Base-by-base conservation (phyloP, 2,888 invertebrate genomes). In the Temnothorax ravouxi region DNA sequence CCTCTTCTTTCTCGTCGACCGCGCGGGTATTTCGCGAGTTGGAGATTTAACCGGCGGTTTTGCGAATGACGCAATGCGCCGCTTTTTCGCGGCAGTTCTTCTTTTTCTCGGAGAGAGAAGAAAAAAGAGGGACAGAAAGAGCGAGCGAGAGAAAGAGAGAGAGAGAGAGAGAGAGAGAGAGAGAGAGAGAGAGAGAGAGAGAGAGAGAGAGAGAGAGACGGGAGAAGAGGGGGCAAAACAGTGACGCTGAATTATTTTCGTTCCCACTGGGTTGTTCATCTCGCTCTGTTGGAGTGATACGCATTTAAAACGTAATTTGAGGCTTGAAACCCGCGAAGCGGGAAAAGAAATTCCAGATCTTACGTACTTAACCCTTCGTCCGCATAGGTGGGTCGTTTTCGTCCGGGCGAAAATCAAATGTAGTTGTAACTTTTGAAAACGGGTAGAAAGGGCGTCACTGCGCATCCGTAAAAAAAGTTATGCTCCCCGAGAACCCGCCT, bases 21-120 rank as follows among this genome's bases (percentile, higher is more conserved):
- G 74, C 59, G 74, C 41, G 81, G 34, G 34, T 59, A 76, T 76
- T 82, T 83, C 80, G 84, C 80, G 77, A 84, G 88, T 84, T 86
- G 71, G 66, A 67, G 79, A 62, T 67, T 82, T 79, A 75, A 87
- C 21, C 66, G 56, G 18, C 66, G 66, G 21, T 62, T 66, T 82
- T 13, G 67, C 79, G 47, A 69, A 69, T 47, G 66, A 41, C 8
- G 75, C 62, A 38, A 25, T 13, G 64, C 79, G 69, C 69, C 21
- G 34, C 54, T 77, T 77, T 77, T 44, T 77, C 29, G 11, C 66
- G 2, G 15, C 54, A 44, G 1, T 67, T 66, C 41, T 67, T 29
- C 77, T 34, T 41, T 67, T 52, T 25, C 62, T 38, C 21, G 29
- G 21, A n/a, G 41, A 47, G 1, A 56, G 13, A 34, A 34, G 34